Evolutionary conservation across 2,888 invertebrate genomes (phyloP).

Genomic region (Epistrophe grossulariae): DNA sequence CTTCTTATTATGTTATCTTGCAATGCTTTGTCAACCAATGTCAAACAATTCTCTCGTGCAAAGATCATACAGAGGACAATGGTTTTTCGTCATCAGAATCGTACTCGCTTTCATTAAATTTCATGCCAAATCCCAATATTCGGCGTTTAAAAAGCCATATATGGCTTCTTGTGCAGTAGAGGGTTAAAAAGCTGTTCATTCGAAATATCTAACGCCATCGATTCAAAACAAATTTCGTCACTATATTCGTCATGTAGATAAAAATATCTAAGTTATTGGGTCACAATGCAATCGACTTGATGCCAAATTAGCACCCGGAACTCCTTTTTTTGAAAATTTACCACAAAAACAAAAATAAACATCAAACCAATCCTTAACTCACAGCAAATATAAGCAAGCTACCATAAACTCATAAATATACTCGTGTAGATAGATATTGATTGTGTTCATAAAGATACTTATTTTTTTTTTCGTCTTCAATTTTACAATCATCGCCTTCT

Average conservation of each 20-base stretch:
- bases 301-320: conserved; percentile 58
- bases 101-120: too few relatives aligned
- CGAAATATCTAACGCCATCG: too few relatives aligned
- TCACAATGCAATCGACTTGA: conserved; percentile 28
- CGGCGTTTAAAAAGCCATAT: too few relatives aligned
- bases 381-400: conserved; percentile 21
- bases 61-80: too few relatives aligned
- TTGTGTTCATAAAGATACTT: conserved; percentile 27
- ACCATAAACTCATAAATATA: conserved; percentile 8
- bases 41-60: too few relatives aligned
- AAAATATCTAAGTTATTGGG: conserved; percentile 66
- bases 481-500: conserved; percentile 28
- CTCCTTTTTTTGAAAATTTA: conserved; percentile 5
- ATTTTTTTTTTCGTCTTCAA: background rate
- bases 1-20: too few relatives aligned
- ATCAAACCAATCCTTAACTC: conserved; percentile 13
- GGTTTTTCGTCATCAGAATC: too few relatives aligned
- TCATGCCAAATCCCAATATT: too few relatives aligned
- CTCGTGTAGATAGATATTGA: background rate
- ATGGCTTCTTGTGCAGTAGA: too few relatives aligned
- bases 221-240: background rate
- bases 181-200: too few relatives aligned
- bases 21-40: too few relatives aligned
- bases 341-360: background rate
- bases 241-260: background rate